These are phyloP conservation scores for Tenebrio molitor DNA, from an alignment of 1,140 invertebrate species.

Conservation along the genomic window DNA sequence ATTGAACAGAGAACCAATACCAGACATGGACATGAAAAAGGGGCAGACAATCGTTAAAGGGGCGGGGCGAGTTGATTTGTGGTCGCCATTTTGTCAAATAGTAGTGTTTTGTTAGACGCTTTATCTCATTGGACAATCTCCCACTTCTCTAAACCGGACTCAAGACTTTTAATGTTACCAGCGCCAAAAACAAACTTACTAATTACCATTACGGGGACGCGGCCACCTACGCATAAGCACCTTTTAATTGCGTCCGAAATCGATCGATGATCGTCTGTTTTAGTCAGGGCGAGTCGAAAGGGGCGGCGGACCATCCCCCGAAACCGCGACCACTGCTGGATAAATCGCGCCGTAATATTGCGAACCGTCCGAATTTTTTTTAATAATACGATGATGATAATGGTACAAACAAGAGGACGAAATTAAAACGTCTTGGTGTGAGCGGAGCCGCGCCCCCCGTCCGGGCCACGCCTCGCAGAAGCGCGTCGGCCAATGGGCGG, in stretches of 20 bases:
- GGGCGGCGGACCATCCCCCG: neutral
- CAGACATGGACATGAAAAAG: constrained; percentile 66
- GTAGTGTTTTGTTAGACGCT: constrained; percentile 67
- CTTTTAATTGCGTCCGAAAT: constrained; percentile 8
- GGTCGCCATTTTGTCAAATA: constrained; percentile 69
- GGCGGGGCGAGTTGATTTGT: constrained; percentile 67
- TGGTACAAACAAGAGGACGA: constrained; percentile 48
- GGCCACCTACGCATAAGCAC: neutral
- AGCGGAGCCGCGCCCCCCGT: constrained; percentile 48
- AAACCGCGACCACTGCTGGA: neutral
- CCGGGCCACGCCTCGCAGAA: constrained; percentile 40
- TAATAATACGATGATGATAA: constrained; percentile 11
- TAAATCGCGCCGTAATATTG: constrained; percentile 5
- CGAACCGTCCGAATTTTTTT: constrained; percentile 8
- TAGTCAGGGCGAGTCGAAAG: too few species aligned
- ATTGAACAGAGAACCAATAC: constrained; percentile 65
- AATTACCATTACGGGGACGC: neutral
- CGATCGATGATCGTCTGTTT: neutral
- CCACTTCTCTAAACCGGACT: constrained; percentile 58
- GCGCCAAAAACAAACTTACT: constrained; percentile 10
- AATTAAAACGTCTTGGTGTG: constrained; percentile 62
- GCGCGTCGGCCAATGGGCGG: constrained; percentile 55
- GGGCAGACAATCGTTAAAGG: constrained; percentile 66
- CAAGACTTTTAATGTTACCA: constrained; percentile 34
- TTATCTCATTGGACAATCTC: constrained; percentile 68